Evolutionary conservation across 2,888 invertebrate species (phyloP).

Genomic region (Hydrotaea diabolus): DNA sequence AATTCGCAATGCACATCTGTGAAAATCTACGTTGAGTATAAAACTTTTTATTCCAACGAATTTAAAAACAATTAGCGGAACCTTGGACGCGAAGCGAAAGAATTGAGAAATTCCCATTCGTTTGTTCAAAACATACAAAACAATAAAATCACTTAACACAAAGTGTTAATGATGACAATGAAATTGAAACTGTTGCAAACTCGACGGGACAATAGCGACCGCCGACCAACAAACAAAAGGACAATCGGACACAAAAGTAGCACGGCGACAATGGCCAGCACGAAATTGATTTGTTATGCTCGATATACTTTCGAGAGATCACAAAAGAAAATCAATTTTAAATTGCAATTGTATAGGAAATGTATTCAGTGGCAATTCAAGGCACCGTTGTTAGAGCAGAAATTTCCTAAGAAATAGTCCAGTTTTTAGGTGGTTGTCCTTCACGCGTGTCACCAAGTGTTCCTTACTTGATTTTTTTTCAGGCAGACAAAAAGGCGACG

Average conservation of each 20-base stretch:
- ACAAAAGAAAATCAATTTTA: slow-evolving; percentile 47
- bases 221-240: slow-evolving; percentile 49
- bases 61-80: slow-evolving; percentile 64
- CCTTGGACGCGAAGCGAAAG: slow-evolving; percentile 13
- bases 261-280: slow-evolving; percentile 37
- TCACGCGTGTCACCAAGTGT: slow-evolving; percentile 48
- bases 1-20: slow-evolving; percentile 65
- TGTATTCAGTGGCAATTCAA: not conserved
- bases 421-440: not conserved
- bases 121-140: not conserved
- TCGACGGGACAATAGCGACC: slow-evolving; percentile 42
- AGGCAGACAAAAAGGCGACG: slow-evolving; percentile 45
- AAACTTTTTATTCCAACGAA: slow-evolving; percentile 54
- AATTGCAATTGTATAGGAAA: slow-evolving; percentile 46
- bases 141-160: slow-evolving; percentile 59
- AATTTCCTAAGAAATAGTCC: slow-evolving; percentile 50
- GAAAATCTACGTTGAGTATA: not conserved
- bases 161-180: slow-evolving; percentile 56
- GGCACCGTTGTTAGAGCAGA: no score
- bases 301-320: slow-evolving; percentile 31
- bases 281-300: slow-evolving; percentile 64
- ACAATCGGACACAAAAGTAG: slow-evolving; percentile 17
- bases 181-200: slow-evolving; percentile 43
- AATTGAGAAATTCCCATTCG: not conserved
- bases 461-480: not conserved